A percentile compares a stretch with the other conserved stretches of the same genome.
Conservation (phyloP, 2,797 vertebrate genomes). For the Amblyopsis hoosieri region DNA sequence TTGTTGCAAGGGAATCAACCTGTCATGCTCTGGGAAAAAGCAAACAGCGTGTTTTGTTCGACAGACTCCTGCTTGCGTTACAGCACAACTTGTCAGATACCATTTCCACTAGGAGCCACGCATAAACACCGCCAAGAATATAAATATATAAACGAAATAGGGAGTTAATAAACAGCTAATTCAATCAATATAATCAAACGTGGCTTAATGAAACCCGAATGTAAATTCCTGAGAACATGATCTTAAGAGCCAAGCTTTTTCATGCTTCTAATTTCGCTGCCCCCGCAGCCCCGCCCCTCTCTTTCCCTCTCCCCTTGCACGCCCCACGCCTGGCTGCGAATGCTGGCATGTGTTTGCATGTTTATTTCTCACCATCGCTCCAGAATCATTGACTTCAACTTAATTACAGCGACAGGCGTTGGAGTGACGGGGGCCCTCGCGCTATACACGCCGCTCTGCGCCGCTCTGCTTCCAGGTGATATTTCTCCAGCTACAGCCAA, state of each 20-base stretch:
- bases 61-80: constrained; percentile 69
- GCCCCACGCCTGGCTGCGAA: constrained; percentile 53
- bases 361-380: constrained; percentile 98
- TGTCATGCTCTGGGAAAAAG: constrained; percentile 80
- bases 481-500: constrained; percentile 86
- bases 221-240: constrained; percentile 56
- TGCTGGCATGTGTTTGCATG: constrained; percentile 92
- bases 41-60: constrained; percentile 79
- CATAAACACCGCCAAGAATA: constrained; percentile 31
- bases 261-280: constrained; percentile 29
- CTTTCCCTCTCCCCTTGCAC: constrained; percentile 25
- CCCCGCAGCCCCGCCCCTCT: neutral
- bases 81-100: constrained; percentile 73
- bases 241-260: constrained; percentile 48
- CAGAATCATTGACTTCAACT: constrained; percentile 99
- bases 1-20: constrained; percentile 83
- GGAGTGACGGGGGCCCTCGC: constrained; percentile 89
- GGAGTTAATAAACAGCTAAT: constrained; percentile 64
- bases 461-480: constrained; percentile 98
- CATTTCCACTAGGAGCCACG: constrained; percentile 71
- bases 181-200: constrained; percentile 71
- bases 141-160: constrained; percentile 8
- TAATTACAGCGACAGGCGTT: constrained; percentile 99
- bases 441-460: constrained; percentile 93
- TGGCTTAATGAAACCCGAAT: constrained; percentile 68